Base-by-base conservation (phyloP, 2,113 vertebrate genomes). In the Aphyosemion australe region DNA sequence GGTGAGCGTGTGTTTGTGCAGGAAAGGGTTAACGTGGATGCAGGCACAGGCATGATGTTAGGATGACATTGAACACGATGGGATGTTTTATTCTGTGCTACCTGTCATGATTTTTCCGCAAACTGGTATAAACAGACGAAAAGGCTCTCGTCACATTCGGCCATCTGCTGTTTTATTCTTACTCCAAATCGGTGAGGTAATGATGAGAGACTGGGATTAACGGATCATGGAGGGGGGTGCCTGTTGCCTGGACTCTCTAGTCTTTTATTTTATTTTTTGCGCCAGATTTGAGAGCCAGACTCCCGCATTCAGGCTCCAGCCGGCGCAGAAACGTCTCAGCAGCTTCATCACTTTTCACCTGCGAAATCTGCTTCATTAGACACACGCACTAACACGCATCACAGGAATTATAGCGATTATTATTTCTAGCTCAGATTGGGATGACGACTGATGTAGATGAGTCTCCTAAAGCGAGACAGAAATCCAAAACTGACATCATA, bases 61-160 rank as follows among this genome's bases (percentile, higher is more conserved):
- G 20, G 64, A 62, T 78, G 73, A 80, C 85, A 78, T 73, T 75
- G 69, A 70, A 18, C 53, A 56, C 65, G 57, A 47, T 62, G 58
- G 64, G 20, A 42, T 47, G 9, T 57, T 26, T n/a, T 5, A 26
- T 26, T 46, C 8, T 37, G 31, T 37, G 18, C 51, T 15, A 52
- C 10, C 26, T 47, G 51, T 66, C 4, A 0, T 41, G 12, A 43
- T 31, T 70, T 37, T 10, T 6, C 14, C 9, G 50, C 0, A 13
- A 16, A 57, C 1, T n/a, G 54, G 12, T 53, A 18, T 47, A 43
- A 43, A 26, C 16, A 18, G 66, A 34, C 60, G 5, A n/a, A 37
- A 15, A 20, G 34, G 4, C 55, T 65, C 50, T 21, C 18, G 7
- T 50, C 16, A 12, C n/a, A 15, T 37, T 16, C 26, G 14, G 18